Evolutionary conservation across 2,888 invertebrate genomes (phyloP), one percentile per base, ranked within the genome.

Genomic region (Ennomos fuscantarius): DNA sequence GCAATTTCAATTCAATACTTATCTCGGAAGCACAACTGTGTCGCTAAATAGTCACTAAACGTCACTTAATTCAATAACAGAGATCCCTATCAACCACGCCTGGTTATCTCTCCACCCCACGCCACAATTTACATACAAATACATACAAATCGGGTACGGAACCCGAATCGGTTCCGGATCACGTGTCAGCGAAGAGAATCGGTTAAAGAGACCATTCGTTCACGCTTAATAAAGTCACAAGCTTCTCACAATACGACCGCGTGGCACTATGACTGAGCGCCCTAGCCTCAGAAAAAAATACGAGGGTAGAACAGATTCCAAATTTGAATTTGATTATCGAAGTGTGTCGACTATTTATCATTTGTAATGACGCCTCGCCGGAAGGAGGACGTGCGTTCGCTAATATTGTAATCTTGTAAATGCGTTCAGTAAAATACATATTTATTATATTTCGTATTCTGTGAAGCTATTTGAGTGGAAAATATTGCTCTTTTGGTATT

Each of bases 151-250:
- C 83, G 78, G 79, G 78, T 79, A 76, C 81, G 82, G 85, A 79
- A 82, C 84, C 85, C 76, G 81, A 86, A 90, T 92, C 87, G 84
- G 90, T 91, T 90, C 88, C 90, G 89, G 87, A 93, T 94, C 94
- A 93, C 94, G 94, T 94, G 94, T 78, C 92, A 73, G 80, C 93
- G 92, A 84, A 86, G 85, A 93, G 92, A 93, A 94, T 93, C 89
- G 76, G 84, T 86, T 86, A 87, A 88, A 89, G 87, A 87, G 87
- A 87, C 81, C 82, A 84, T 84, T 81, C 83, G 78, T 91, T 89
- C 86, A 92, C 89, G 92, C 83, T 87, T 89, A 90, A 90, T 91
- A 92, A 89, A 88, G 85, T 81, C 82, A 89, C 91, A 89, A 91
- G 87, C 87, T 89, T 89, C 87, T 87, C 87, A 91, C 89, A 90